A percentile compares a stretch with the other conserved stretches of the same genome.
phyloP scores from a whole-genome alignment of 2,888 invertebrate species.

The Stegophylla sp. region DNA sequence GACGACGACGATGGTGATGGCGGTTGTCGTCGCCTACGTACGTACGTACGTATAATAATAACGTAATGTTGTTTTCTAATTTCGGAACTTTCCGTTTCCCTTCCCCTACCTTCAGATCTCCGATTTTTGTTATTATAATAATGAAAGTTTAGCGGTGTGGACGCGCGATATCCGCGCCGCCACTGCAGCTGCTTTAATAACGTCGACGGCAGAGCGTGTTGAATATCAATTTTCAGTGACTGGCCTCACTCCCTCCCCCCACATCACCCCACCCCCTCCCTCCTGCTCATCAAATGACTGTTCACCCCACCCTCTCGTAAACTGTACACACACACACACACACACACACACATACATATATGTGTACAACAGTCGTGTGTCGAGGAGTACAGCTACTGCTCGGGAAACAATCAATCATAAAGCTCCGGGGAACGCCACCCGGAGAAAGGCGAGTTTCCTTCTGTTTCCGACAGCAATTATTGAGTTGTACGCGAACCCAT shows the following conservation, averaged over 20 bases:
- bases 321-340: too few species aligned
- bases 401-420: conserved; percentile 59
- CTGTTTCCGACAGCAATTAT: conserved; percentile 59
- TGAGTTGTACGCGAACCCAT: conserved; percentile 16
- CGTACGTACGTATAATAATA: neutral
- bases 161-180: conserved; percentile 28
- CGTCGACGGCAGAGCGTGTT: conserved; percentile 47
- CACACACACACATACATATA: neutral
- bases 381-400: conserved; percentile 24
- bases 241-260: conserved; percentile 14
- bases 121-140: conserved; percentile 51
- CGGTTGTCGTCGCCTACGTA: neutral
- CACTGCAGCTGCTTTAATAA: conserved; percentile 24
- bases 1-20: neutral
- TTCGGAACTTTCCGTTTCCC: conserved; percentile 42
- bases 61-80: conserved; percentile 51
- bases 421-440: conserved; percentile 51
- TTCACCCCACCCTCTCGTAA: neutral
- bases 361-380: neutral
- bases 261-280: neutral
- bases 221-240: conserved; percentile 53
- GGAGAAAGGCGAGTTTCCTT: conserved; percentile 49
- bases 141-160: conserved; percentile 53
- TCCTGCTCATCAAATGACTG: too few species aligned
- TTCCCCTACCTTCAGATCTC: neutral